These are phyloP conservation scores for Eupithecia subumbrata DNA, from an alignment of 2,888 invertebrate species.

Conservation along the genomic window DNA sequence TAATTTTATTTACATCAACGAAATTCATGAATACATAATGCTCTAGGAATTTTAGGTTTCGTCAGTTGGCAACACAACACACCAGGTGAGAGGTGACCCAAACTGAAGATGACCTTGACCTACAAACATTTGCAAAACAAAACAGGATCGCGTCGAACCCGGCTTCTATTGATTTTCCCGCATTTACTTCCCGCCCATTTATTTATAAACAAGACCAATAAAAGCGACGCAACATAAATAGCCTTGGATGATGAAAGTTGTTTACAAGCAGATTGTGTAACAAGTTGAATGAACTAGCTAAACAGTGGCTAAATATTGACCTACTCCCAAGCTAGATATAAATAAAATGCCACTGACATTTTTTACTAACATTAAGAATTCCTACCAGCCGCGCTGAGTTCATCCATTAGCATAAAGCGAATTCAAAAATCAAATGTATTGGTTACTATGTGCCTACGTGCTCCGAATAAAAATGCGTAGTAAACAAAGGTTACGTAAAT, in stretches of 20 bases:
- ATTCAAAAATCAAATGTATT: constrained; percentile 15
- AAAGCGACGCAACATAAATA: constrained; percentile 52
- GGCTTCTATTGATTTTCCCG: constrained; percentile 9
- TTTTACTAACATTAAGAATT: not conserved
- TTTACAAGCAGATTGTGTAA: constrained; percentile 71
- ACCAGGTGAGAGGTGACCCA: constrained; percentile 9
- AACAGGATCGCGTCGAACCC: constrained; percentile 14
- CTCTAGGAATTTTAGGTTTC: not conserved
- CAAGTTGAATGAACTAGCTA: constrained; percentile 59
- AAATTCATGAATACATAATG: not conserved
- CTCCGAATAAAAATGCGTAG: constrained; percentile 54
- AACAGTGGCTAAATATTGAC: constrained; percentile 36
- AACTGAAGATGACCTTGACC: constrained; percentile 46
- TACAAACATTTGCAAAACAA: constrained; percentile 22
- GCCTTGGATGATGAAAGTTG: constrained; percentile 71
- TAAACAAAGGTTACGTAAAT: constrained; percentile 71
- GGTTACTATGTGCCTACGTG: constrained; percentile 39
- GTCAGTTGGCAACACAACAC: constrained; percentile 29
- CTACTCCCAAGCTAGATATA: constrained; percentile 6
- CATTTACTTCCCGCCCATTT: constrained; percentile 22
- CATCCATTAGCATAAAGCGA: not conserved
- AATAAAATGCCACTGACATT: not conserved
- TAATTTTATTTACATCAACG: not conserved
- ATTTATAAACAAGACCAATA: constrained; percentile 9
- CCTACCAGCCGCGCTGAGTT: not conserved